Base-by-base conservation (phyloP, 2,113 vertebrate species). In the Sceloporus tristichus region DNA sequence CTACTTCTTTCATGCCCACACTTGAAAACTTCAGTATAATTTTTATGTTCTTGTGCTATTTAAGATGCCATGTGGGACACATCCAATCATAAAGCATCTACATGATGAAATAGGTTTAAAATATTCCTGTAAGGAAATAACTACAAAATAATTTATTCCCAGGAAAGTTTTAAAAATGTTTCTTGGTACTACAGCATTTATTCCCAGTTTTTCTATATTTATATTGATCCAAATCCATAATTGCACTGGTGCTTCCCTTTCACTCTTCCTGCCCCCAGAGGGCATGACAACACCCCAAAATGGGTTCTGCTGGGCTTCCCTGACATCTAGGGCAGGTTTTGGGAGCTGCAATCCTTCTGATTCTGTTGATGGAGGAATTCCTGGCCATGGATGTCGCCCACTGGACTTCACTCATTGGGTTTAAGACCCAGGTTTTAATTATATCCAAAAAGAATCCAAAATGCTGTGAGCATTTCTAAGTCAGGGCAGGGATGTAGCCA, bases 211-310 rank as follows among this genome's bases (percentile, higher is more conserved):
- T 16, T 18, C 40, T 89, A 90, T 65, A 40, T 4, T 48, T 48
- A 84, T 90, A 48, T 62, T 93, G 93, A 89, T 79, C 87, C 19
- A 87, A 56, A 34, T 34, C 34, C 34, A 34, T 34, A 1, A 34
- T 34, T 34, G 34, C 34, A 34, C 34, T 34, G 34, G 34, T 34
- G 34, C 34, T 34, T 34, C 34, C 34, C 34, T 34, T 6, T 6
- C 0, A 48, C 42, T 48, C 42, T 6, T 48, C 42, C 42, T 48
- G 42, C 42, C 42, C 42, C 3, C 42, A 48, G 42, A 48, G 42
- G 42, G 3, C 42, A 48, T 48, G 42, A 6, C 42, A 48, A 48
- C 42, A 48, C 42, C 42, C 42, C 42, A 4, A 48, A 48, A 4
- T 48, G 42, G 42, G 42, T 48, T 48, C 42, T 48, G 42, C 1